Evolutionary conservation across 30 jellyfish, hydroid and myxozoan species (phyloP).

Genomic region (Rhopilema esculentum): DNA sequence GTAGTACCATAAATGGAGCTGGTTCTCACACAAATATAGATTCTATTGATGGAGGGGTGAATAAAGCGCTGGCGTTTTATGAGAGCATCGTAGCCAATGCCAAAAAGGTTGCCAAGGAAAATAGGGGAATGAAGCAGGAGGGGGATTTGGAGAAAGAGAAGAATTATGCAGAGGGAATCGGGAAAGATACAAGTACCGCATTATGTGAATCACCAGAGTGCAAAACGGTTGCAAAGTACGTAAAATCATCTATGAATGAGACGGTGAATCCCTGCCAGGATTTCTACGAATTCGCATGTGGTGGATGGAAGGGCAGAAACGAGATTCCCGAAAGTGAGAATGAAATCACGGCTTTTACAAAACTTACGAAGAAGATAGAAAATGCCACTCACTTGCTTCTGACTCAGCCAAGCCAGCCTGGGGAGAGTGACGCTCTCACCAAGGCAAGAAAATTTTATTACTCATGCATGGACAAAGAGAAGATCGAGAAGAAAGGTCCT

Average conservation of each 20-base stretch:
- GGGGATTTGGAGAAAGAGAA: conserved; percentile 3
- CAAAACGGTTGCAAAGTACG: conserved; percentile 69
- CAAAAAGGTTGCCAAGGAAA: conserved; percentile 34
- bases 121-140: conserved; percentile 16
- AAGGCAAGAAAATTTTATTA: conserved; percentile 84
- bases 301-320: conserved; percentile 90
- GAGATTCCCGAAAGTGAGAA: conserved; percentile 92
- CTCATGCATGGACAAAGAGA: conserved; percentile 86
- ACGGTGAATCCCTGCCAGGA: conserved; percentile 90
- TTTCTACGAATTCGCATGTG: conserved; percentile 92
- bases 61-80: conserved; percentile 60
- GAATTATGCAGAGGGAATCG: conserved; percentile 45
- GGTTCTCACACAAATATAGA: conserved; percentile 7
- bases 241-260: conserved; percentile 73
- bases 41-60: conserved; percentile 14
- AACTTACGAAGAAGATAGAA: conserved; percentile 87
- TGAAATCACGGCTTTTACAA: conserved; percentile 94
- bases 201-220: conserved; percentile 81
- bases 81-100: conserved; percentile 64
- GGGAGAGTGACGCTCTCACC: conserved; percentile 88
- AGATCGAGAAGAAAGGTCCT: conserved; percentile 75
- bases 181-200: neutral
- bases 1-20: conserved; percentile 22
- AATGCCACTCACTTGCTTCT: conserved; percentile 77
- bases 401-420: conserved; percentile 73